Evolutionary conservation across 2,888 invertebrate genomes (phyloP).

Genomic region (Diplolepis rosae): DNA sequence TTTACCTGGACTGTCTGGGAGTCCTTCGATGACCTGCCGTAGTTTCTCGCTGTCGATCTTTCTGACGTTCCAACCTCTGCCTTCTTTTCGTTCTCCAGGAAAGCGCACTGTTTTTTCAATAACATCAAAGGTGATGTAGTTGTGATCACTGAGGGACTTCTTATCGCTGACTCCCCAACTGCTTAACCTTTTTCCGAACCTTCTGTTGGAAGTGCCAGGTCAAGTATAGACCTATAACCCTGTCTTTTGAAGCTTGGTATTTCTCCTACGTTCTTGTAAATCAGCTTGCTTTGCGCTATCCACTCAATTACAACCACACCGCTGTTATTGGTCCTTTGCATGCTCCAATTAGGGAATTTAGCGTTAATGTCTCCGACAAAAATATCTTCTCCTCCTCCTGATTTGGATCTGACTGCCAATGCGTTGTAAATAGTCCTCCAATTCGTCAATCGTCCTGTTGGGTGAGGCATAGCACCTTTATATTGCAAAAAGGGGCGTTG

Average conservation of each 20-base stretch:
- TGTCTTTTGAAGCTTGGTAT: conserved; percentile 43
- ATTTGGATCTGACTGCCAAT: conserved; percentile 30
- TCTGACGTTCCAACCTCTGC: too few species aligned
- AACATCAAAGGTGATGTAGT: conserved; percentile 43
- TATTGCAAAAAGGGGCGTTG: conserved; percentile 23
- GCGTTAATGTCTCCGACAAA: conserved; percentile 40
- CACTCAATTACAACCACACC: conserved; percentile 40
- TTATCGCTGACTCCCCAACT: conserved; percentile 41
- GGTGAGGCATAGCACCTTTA: conserved; percentile 36
- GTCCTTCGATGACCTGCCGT: too few species aligned
- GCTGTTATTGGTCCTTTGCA: conserved; percentile 36
- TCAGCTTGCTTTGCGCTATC: conserved; percentile 36
- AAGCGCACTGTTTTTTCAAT: too few species aligned
- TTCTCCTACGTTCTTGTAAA: conserved; percentile 35
- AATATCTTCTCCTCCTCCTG: not conserved
- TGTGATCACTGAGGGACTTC: conserved; percentile 46
- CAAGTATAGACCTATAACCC: conserved; percentile 44
- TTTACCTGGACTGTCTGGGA: too few species aligned
- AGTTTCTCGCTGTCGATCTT: too few species aligned
- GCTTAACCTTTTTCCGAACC: conserved; percentile 5
- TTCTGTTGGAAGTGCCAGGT: conserved; percentile 42
- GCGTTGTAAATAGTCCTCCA: conserved; percentile 35
- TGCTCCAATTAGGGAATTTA: conserved; percentile 47
- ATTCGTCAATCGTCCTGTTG: conserved; percentile 28
- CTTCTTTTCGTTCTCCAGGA: too few species aligned